phyloP scores from a whole-genome alignment of 2,113 vertebrate genomes.

The Sciurus niger region DNA sequence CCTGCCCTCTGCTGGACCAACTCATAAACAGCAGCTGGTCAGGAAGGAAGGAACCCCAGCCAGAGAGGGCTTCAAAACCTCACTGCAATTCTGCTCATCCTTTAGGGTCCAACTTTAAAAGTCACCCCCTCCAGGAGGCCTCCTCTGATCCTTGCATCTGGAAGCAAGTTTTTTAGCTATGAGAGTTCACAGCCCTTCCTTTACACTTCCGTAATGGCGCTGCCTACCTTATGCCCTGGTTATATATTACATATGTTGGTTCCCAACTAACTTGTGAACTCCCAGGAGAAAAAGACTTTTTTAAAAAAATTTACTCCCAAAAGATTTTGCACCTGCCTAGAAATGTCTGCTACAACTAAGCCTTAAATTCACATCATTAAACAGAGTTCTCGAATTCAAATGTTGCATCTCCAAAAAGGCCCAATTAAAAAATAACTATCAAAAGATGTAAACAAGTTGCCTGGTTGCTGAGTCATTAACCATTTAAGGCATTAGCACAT shows the following conservation, averaged over 20 bases:
- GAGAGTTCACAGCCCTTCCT: not conserved
- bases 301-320: conserved; percentile 24
- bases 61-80: not conserved
- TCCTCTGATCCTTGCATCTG: not conserved
- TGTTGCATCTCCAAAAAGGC: conserved; percentile 11
- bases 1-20: conserved; percentile 83
- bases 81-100: not conserved
- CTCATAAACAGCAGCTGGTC: not conserved
- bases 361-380: conserved; percentile 47
- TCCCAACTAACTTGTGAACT: not conserved
- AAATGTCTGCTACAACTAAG: conserved; percentile 45
- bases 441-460: conserved; percentile 31
- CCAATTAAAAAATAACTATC: conserved; percentile 49
- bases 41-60: not conserved
- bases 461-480: not conserved
- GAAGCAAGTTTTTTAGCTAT: not conserved
- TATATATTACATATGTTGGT: not conserved
- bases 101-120: not conserved
- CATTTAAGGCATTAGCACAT: conserved; percentile 1
- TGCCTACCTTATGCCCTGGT: not conserved
- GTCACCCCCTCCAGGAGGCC: conserved; percentile 41
- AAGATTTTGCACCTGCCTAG: conserved; percentile 63
- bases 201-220: not conserved
- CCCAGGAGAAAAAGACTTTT: not conserved
- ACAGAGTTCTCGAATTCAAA: conserved; percentile 39